These are phyloP conservation scores for Pogonus chalceus DNA, from an alignment of 1,140 invertebrate genomes.

Conservation along the genomic window DNA sequence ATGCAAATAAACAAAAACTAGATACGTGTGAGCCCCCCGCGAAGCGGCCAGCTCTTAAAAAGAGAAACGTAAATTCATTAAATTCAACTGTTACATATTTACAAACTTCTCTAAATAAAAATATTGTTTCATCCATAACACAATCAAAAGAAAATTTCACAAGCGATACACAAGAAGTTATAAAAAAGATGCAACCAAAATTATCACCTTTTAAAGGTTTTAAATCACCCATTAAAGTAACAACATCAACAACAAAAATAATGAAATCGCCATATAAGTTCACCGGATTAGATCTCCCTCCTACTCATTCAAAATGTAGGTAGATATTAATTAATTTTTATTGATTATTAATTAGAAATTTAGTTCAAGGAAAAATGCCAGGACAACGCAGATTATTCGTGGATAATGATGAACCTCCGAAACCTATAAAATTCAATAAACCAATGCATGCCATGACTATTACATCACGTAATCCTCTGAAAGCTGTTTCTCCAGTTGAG, in stretches of 20 bases:
- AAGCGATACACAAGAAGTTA: neutral
- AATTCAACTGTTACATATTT: constrained; percentile 7
- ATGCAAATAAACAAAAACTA: neutral
- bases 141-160: neutral
- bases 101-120: constrained; percentile 8
- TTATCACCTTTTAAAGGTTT: neutral
- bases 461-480: neutral
- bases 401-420: neutral
- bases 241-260: neutral
- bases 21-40: neutral
- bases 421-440: neutral
- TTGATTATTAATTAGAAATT: neutral
- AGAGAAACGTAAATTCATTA: neutral
- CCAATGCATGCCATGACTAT: neutral
- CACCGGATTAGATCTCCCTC: neutral
- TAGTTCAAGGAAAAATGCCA: neutral
- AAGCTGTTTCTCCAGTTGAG: neutral
- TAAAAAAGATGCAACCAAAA: no score
- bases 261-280: constrained; percentile 1
- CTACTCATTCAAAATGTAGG: constrained; percentile 1
- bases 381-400: neutral
- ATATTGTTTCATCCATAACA: neutral
- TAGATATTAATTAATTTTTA: neutral
- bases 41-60: neutral
- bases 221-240: constrained; percentile 2